Percentiles rank a stretch among this genome's conserved stretches.
Evolutionary conservation across 2,797 vertebrate species (phyloP).

Genomic region (Amblyopsis hoosieri): DNA sequence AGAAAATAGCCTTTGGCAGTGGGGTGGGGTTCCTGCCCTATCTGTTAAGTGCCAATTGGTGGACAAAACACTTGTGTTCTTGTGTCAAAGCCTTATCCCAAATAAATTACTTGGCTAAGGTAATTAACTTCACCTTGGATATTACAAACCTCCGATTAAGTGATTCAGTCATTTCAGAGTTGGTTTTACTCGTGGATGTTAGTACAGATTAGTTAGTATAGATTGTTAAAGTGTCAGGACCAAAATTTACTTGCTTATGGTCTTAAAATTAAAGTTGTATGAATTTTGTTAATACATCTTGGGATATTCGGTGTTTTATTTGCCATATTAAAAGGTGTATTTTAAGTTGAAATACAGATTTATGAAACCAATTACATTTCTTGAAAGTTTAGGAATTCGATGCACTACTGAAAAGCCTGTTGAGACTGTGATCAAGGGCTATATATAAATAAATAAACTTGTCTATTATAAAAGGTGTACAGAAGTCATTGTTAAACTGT

Average conservation of each 20-base stretch:
- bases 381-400: no score
- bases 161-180: background rate
- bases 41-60: slow-evolving; percentile 38
- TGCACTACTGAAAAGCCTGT: no score
- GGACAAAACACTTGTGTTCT: slow-evolving; percentile 36
- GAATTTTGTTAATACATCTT: background rate
- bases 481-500: no score
- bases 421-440: no score
- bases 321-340: background rate
- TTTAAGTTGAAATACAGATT: background rate
- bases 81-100: slow-evolving; percentile 51
- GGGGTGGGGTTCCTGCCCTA: slow-evolving; percentile 7
- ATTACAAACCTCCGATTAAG: slow-evolving; percentile 16
- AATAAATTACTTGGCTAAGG: slow-evolving; percentile 36
- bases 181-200: slow-evolving; percentile 24
- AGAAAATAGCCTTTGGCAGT: background rate
- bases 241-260: slow-evolving; percentile 62
- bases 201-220: slow-evolving; percentile 10
- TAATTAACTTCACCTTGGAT: slow-evolving; percentile 17
- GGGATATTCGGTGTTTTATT: background rate
- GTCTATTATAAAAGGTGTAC: no score
- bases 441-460: no score
- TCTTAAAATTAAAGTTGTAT: slow-evolving; percentile 63
- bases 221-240: slow-evolving; percentile 41
- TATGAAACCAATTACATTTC: no score